Base-by-base conservation (phyloP, 2,888 invertebrate genomes). In the Capitulum mitella region DNA sequence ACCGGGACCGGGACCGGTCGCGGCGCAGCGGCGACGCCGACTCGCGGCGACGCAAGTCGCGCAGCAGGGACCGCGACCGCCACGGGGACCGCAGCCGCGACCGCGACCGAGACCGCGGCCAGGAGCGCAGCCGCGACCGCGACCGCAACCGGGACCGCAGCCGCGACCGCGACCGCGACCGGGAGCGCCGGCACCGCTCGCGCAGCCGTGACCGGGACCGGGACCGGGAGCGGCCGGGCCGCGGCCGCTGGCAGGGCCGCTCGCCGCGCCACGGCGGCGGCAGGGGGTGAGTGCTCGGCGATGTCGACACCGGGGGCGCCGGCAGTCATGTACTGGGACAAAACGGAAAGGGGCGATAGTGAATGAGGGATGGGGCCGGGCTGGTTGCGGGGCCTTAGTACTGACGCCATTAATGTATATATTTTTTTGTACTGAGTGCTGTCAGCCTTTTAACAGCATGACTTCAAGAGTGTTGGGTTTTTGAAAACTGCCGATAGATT, bases 1-100 rank as follows among this genome's bases (percentile, higher is more conserved):
- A 83, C 74, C 79, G 82, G 16, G 82, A 83, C 46, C 82, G 83
- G 26, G 85, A 83, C 85, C 86, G 81, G 84, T 84, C 82, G 84
- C 86, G 64, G 85, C 82, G 81, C 70, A 83, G 82, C 76, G 80
- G 83, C 46, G 83, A 83, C 34, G 82, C 82, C 32, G 82, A 82
- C 80, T 26, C 80, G 81, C 77, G 34, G 64, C 19, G 14, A n/a
- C 14, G 14, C 32, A 75, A 43, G 43, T 81, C 82, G 51, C 78
- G 82, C 58, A 81, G 81, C 43, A 83, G 83, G 16, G 82, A 81
- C 78, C 80, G 82, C n/a, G 82, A 82, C 77, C 81, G 83, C 22
- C 82, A 81, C 79, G 80, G 82, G n/a, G 82, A 82, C 77, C 81
- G 83, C n/a, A 80, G 81, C 77, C 81, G 82, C 29, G 79, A 78